Percentiles rank a stretch among this genome's conserved stretches.
phyloP scores from a whole-genome alignment of 2,113 vertebrate species.

The Strix uralensis region DNA sequence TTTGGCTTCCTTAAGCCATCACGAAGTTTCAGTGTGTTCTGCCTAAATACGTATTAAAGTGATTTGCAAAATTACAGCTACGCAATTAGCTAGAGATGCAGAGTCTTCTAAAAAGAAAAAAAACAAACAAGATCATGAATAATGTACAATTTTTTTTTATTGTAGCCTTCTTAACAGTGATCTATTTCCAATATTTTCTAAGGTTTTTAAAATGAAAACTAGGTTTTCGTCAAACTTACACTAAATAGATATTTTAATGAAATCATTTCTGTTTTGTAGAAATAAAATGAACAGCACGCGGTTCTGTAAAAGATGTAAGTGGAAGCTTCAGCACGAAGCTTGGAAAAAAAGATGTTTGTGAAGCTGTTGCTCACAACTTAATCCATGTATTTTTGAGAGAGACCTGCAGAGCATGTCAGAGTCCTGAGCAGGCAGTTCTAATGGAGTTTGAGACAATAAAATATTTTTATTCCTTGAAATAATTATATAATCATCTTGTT shows the following conservation, averaged over 20 bases:
- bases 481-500: constrained; percentile 2
- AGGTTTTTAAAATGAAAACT: not conserved
- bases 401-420: not conserved
- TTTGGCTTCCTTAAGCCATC: not conserved
- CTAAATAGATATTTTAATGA: not conserved
- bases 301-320: not conserved
- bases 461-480: constrained; percentile 2
- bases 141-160: not conserved
- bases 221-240: not conserved
- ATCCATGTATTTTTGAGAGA: not conserved
- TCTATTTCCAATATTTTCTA: not conserved
- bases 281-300: not conserved
- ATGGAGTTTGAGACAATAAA: not conserved
- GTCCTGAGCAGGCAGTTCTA: not conserved
- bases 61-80: not conserved
- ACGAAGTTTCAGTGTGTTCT: not conserved
- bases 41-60: not conserved
- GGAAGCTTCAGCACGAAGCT: not conserved
- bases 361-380: not conserved
- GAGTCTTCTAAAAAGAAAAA: not conserved
- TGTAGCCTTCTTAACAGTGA: not conserved
- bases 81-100: not conserved
- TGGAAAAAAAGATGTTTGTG: not conserved
- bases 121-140: not conserved
- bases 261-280: not conserved